Evolutionary conservation across 2,113 vertebrate species (phyloP).

Genomic region (Ahaetulla prasina): DNA sequence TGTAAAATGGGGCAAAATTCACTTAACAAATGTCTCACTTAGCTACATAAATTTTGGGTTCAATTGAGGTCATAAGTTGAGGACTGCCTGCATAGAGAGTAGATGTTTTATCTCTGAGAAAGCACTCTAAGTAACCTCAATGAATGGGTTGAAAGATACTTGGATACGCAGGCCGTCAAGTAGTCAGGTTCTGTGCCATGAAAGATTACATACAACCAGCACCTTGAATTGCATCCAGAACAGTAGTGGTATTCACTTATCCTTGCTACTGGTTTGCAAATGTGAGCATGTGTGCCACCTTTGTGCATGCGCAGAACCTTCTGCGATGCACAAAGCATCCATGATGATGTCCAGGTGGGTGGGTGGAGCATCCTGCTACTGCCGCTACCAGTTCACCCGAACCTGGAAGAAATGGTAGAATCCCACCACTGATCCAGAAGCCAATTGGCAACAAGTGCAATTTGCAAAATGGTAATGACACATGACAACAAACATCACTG

Average conservation of each 20-base stretch:
- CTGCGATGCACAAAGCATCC: too few relatives aligned
- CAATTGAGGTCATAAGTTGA: neutral
- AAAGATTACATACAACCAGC: neutral
- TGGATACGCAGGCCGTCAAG: neutral
- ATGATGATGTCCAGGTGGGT: too few relatives aligned
- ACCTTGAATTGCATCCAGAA: neutral
- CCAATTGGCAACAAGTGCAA: neutral
- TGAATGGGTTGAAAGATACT: neutral
- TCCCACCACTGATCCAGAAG: too few relatives aligned
- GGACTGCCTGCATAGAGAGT: neutral
- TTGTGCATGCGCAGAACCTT: too few relatives aligned
- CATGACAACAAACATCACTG: neutral
- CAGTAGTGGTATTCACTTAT: too few relatives aligned
- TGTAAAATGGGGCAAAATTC: neutral
- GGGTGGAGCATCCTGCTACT: too few relatives aligned
- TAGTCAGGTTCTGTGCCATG: neutral
- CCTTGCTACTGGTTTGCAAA: too few relatives aligned
- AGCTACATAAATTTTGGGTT: neutral
- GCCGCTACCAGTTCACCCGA: too few relatives aligned
- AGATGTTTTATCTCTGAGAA: neutral
- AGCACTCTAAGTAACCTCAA: neutral
- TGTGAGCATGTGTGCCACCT: too few relatives aligned
- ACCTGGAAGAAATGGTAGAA: too few relatives aligned
- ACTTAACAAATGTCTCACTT: neutral
- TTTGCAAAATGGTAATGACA: neutral